phyloP scores from a whole-genome alignment of 2,113 vertebrate species.

The Synchiropus splendidus region DNA sequence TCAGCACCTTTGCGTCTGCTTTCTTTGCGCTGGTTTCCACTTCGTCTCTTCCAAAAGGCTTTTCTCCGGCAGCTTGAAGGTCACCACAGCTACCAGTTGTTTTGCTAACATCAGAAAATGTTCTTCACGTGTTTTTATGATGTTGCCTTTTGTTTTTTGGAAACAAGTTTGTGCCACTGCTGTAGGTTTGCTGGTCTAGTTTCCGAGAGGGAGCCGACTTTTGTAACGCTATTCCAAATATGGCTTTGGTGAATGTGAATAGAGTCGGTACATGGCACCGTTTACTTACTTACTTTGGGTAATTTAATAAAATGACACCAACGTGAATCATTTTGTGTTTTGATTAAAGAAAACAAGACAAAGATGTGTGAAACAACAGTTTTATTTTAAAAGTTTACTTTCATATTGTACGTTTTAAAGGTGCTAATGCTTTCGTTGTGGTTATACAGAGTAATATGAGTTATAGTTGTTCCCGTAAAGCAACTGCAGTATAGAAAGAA shows the following conservation, averaged over 20 bases:
- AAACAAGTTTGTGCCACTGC: slow-evolving; percentile 48
- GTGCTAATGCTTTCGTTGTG: slow-evolving; percentile 54
- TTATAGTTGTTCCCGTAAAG: slow-evolving; percentile 42
- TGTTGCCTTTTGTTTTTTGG: slow-evolving; percentile 43
- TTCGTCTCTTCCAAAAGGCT: slow-evolving; percentile 16
- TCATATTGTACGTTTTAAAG: slow-evolving; percentile 56
- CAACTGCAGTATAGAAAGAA: slow-evolving; percentile 47
- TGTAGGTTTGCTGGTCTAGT: slow-evolving; percentile 45
- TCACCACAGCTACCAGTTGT: too few species aligned
- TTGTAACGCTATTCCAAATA: slow-evolving; percentile 53
- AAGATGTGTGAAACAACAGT: slow-evolving; percentile 50
- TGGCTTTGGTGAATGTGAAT: slow-evolving; percentile 38
- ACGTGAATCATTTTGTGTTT: background rate
- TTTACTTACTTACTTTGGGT: slow-evolving; percentile 54
- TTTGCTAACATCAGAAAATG: slow-evolving; percentile 43
- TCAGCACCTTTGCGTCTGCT: slow-evolving; percentile 20
- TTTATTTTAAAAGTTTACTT: slow-evolving; percentile 69
- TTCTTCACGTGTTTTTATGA: slow-evolving; percentile 45
- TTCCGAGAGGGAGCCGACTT: slow-evolving; percentile 42
- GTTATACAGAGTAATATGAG: slow-evolving; percentile 60
- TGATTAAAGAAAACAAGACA: slow-evolving; percentile 10
- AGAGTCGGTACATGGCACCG: slow-evolving; percentile 44
- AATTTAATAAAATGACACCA: slow-evolving; percentile 62
- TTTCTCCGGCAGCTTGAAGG: too few species aligned
- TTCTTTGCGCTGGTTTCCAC: slow-evolving; percentile 19